phyloP scores from a whole-genome alignment of 2,888 invertebrate species.

The Fragum fragum region DNA sequence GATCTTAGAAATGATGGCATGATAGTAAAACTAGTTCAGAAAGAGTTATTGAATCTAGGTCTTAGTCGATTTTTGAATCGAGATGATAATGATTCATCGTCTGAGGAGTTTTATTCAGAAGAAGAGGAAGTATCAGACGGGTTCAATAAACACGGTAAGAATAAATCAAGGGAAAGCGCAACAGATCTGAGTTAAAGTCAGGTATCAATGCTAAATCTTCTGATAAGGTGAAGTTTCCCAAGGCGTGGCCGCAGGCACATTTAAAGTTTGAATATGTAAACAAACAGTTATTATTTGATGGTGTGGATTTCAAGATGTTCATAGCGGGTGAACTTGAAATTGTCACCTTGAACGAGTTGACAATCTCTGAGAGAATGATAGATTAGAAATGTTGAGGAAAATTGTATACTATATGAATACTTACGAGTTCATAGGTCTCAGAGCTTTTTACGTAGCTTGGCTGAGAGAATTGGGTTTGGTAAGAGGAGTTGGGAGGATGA shows the following conservation, averaged over 20 bases:
- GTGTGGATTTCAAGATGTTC: conserved; percentile 16
- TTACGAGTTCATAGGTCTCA: neutral
- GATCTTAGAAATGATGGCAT: conserved; percentile 10
- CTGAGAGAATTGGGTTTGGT: conserved; percentile 11
- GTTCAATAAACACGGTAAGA: neutral
- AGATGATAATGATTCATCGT: neutral
- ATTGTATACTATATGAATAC: conserved; percentile 12
- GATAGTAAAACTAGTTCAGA: conserved; percentile 6
- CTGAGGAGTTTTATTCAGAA: neutral
- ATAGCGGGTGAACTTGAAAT: conserved; percentile 11
- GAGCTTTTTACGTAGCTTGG: conserved; percentile 23
- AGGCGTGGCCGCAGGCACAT: conserved; percentile 3
- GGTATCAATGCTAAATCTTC: conserved; percentile 18
- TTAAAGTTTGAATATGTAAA: conserved; percentile 14
- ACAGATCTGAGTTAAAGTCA: neutral
- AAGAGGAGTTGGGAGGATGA: neutral
- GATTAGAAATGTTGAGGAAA: conserved; percentile 6
- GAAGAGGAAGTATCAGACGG: neutral
- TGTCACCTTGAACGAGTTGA: neutral
- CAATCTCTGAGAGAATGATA: neutral
- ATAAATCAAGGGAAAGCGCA: neutral
- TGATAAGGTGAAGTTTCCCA: neutral
- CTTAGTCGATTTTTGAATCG: neutral
- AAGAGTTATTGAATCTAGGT: conserved; percentile 20
- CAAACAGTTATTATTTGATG: conserved; percentile 10